These are phyloP conservation scores for Urocolius indicus DNA, from an alignment of 2,113 vertebrate species.

Conservation along the genomic window DNA sequence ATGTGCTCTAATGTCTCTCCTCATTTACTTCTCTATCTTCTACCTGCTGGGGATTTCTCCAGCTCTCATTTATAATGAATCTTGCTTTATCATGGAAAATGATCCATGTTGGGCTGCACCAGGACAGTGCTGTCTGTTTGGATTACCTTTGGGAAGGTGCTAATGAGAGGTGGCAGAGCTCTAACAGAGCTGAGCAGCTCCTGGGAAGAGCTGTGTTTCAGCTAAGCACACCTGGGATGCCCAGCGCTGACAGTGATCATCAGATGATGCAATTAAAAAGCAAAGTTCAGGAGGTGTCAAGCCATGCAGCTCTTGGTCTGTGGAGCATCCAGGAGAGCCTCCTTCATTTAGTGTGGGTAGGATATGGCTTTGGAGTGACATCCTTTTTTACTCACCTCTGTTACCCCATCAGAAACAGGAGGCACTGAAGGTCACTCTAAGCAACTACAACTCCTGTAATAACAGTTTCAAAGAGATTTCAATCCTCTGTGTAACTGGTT, in stretches of 20 bases:
- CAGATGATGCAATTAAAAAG: background rate
- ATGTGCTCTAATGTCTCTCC: slow-evolving; percentile 8
- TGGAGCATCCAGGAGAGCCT: background rate
- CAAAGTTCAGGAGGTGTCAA: background rate
- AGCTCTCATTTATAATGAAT: background rate
- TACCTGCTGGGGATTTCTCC: background rate
- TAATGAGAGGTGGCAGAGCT: slow-evolving; percentile 30
- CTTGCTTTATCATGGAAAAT: background rate
- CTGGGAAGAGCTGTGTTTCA: background rate
- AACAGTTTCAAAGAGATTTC: background rate
- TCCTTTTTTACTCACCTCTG: background rate
- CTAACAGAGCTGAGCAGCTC: background rate
- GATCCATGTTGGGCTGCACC: background rate
- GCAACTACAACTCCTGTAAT: background rate
- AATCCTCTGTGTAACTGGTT: background rate
- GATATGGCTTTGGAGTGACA: background rate
- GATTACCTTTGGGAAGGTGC: slow-evolving; percentile 2
- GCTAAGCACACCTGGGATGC: background rate
- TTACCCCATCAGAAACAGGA: background rate
- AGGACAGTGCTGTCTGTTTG: background rate
- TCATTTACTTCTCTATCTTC: background rate
- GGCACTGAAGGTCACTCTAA: background rate
- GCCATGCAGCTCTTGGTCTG: rapidly evolving
- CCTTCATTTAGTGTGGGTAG: background rate
- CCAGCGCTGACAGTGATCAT: background rate